Evolutionary conservation across 92 coral and sea anemone species (phyloP).

Genomic region (Parazoanthus atlanticus): DNA sequence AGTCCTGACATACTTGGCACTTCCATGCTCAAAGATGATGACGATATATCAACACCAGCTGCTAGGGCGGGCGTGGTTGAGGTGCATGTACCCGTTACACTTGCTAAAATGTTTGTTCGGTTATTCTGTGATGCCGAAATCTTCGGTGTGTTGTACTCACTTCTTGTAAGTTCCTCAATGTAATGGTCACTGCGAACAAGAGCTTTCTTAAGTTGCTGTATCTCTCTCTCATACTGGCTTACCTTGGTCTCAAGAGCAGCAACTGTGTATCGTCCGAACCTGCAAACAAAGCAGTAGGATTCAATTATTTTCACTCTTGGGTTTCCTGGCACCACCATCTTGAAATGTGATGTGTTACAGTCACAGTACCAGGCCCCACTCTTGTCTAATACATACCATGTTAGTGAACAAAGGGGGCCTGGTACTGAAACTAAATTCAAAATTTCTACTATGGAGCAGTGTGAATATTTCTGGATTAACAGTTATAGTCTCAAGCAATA

Average conservation of each 20-base stretch:
- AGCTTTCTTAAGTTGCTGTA: conserved; percentile 87
- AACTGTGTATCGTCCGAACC: conserved; percentile 92
- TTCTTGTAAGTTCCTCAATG: conserved; percentile 82
- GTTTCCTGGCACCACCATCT: no score
- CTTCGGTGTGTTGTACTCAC: conserved; percentile 43
- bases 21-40: conserved; percentile 9
- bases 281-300: background rate
- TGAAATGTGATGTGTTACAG: no score
- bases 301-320: no score
- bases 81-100: conserved; percentile 21
- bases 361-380: no score
- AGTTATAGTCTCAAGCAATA: no score
- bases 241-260: conserved; percentile 92
- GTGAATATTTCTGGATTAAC: no score
- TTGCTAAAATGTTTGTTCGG: background rate
- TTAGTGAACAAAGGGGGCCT: no score
- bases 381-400: no score
- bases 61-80: background rate
- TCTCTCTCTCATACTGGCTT: conserved; percentile 91
- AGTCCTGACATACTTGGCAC: background rate
- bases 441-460: no score
- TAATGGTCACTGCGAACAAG: conserved; percentile 82
- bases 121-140: conserved; percentile 6
- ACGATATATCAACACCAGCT: background rate
- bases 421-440: no score